These are phyloP conservation scores for Chionoecetes opilio DNA, from an alignment of 1,140 invertebrate species.

Conservation along the genomic window DNA sequence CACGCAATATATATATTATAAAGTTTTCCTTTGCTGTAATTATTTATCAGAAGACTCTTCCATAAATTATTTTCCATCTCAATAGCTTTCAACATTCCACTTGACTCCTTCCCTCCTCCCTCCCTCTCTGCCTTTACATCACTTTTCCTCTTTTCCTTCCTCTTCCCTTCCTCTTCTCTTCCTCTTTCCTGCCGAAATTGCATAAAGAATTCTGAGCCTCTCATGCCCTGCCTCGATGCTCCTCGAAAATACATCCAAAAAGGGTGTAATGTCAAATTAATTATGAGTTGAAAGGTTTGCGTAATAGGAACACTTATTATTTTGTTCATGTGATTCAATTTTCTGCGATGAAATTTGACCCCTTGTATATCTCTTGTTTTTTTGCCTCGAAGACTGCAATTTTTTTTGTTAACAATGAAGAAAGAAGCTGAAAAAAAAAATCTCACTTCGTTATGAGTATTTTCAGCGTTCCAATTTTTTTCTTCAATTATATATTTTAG, in stretches of 20 bases:
- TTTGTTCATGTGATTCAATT: no score
- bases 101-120: background rate
- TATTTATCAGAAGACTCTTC: background rate
- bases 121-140: background rate
- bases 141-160: background rate
- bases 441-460: no score
- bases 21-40: background rate
- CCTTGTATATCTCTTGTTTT: no score
- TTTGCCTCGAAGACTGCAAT: no score
- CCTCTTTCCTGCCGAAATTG: background rate
- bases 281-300: background rate
- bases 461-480: no score
- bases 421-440: no score
- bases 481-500: no score
- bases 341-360: no score
- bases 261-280: background rate
- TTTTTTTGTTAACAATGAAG: no score
- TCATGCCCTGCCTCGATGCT: background rate
- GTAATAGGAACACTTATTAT: no score
- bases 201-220: slow-evolving; percentile 28
- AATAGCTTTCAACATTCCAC: slow-evolving; percentile 20
- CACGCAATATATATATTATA: no score
- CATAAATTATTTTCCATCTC: background rate
- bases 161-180: background rate
- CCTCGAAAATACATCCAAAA: background rate